Evolutionary conservation across 2,888 invertebrate genomes (phyloP).

Genomic region (Drosophila anomalata): DNA sequence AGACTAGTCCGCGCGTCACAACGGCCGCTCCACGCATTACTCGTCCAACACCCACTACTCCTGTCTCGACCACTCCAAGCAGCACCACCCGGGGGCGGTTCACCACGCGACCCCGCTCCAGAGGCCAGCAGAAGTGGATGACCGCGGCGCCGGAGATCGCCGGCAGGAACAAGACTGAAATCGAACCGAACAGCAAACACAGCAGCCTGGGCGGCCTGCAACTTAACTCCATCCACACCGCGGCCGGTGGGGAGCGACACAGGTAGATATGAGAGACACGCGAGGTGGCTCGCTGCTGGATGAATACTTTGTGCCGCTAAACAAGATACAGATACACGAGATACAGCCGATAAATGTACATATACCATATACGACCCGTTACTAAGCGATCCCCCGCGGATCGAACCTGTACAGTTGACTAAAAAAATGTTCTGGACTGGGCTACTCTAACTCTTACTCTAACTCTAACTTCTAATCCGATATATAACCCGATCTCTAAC

Average conservation of each 20-base stretch:
- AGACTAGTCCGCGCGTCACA: slow-evolving; percentile 17
- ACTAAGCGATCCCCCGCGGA: slow-evolving; percentile 41
- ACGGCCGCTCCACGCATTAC: not conserved
- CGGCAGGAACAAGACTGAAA: slow-evolving; percentile 17
- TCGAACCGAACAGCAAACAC: slow-evolving; percentile 50
- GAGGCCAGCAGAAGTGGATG: slow-evolving; percentile 84
- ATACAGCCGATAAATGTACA: slow-evolving; percentile 45
- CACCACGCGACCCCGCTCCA: slow-evolving; percentile 84
- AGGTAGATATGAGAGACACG: slow-evolving; percentile 73
- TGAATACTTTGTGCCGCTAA: slow-evolving; percentile 70
- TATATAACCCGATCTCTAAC: slow-evolving; percentile 6
- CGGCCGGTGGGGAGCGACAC: slow-evolving; percentile 71
- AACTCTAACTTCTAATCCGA: slow-evolving; percentile 14
- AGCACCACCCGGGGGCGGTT: slow-evolving; percentile 80
- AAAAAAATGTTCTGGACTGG: slow-evolving; percentile 63
- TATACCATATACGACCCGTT: slow-evolving; percentile 54
- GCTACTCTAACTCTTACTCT: slow-evolving; percentile 36
- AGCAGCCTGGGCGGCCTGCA: slow-evolving; percentile 62
- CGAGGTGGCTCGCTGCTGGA: slow-evolving; percentile 31
- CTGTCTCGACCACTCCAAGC: slow-evolving; percentile 12
- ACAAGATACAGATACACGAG: slow-evolving; percentile 52
- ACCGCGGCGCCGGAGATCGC: slow-evolving; percentile 80
- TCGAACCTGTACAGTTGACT: slow-evolving; percentile 74
- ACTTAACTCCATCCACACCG: slow-evolving; percentile 68
- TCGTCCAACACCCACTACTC: slow-evolving; percentile 4